These are phyloP conservation scores for Augochlorella aurata DNA, from an alignment of 2,888 invertebrate genomes.

Conservation along the genomic window DNA sequence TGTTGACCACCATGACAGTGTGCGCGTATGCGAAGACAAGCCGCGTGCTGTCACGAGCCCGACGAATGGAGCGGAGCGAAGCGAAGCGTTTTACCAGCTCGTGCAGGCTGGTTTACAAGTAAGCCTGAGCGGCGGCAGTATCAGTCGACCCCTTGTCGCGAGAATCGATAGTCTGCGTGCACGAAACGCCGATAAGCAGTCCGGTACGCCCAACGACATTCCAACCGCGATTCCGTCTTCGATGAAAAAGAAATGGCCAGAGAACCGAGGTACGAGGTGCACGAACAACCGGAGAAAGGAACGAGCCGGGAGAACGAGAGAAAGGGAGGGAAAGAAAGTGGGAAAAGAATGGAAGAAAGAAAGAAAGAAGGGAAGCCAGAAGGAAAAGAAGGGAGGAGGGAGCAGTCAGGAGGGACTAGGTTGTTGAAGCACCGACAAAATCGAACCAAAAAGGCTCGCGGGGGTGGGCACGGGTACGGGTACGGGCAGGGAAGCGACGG, in stretches of 20 bases:
- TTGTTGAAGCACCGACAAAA: conserved; percentile 34
- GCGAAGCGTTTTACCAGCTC: conserved; percentile 25
- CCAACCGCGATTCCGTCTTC: conserved; percentile 40
- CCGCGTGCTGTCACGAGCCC: conserved; percentile 29
- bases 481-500: conserved; percentile 3
- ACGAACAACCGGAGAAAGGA: not conserved
- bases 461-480: not conserved
- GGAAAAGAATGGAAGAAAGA: no score
- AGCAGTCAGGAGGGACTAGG: not conserved
- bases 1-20: conserved; percentile 47
- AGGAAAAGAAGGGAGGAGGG: not conserved
- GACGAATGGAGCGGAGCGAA: not conserved
- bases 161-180: conserved; percentile 80
- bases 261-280: not conserved
- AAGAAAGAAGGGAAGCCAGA: not conserved
- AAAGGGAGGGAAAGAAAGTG: not conserved
- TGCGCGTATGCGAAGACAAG: conserved; percentile 30
- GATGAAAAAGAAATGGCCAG: not conserved
- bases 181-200: conserved; percentile 70
- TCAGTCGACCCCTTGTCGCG: conserved; percentile 69
- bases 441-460: conserved; percentile 38
- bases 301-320: not conserved
- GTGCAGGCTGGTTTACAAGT: conserved; percentile 55
- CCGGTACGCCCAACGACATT: conserved; percentile 55
- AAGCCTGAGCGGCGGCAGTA: conserved; percentile 64